Evolutionary conservation across 2,888 invertebrate species (phyloP).

Genomic region (Teinopalpus imperialis): DNA sequence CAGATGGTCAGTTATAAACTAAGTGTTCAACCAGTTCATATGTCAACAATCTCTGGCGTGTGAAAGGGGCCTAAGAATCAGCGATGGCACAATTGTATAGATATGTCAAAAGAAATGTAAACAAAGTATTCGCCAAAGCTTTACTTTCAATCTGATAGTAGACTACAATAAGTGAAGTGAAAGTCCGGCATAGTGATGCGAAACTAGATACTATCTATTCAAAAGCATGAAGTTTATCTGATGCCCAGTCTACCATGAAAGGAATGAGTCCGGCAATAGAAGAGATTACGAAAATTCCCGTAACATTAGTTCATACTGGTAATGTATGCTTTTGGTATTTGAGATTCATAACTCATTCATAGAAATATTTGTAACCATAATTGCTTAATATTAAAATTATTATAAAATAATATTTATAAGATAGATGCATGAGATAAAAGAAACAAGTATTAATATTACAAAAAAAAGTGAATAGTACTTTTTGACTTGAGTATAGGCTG

Average conservation of each 20-base stretch:
- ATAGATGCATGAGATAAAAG: too few species aligned
- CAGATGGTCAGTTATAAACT: too few species aligned
- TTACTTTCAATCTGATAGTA: slow-evolving; percentile 23
- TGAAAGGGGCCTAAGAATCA: not conserved
- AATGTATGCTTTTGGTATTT: not conserved
- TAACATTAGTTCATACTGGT: slow-evolving; percentile 1
- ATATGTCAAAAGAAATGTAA: slow-evolving; percentile 9
- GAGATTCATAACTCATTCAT: not conserved
- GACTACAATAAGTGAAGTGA: slow-evolving; percentile 23
- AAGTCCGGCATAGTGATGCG: slow-evolving; percentile 23
- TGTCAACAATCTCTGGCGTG: not conserved
- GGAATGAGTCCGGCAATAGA: slow-evolving; percentile 3
- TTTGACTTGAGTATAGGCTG: too few species aligned
- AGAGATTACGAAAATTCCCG: slow-evolving; percentile 9
- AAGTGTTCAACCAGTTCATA: too few species aligned
- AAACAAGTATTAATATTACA: too few species aligned
- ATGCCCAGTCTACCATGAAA: slow-evolving; percentile 8
- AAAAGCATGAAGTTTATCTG: slow-evolving; percentile 22
- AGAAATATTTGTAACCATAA: too few species aligned
- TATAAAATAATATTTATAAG: too few species aligned
- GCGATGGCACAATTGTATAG: not conserved
- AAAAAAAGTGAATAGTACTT: too few species aligned
- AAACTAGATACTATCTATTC: slow-evolving; percentile 11
- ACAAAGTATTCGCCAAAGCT: slow-evolving; percentile 11
- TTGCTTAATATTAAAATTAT: too few species aligned